Base-by-base conservation (phyloP, 2,888 invertebrate genomes). In the Clanis bilineata region DNA sequence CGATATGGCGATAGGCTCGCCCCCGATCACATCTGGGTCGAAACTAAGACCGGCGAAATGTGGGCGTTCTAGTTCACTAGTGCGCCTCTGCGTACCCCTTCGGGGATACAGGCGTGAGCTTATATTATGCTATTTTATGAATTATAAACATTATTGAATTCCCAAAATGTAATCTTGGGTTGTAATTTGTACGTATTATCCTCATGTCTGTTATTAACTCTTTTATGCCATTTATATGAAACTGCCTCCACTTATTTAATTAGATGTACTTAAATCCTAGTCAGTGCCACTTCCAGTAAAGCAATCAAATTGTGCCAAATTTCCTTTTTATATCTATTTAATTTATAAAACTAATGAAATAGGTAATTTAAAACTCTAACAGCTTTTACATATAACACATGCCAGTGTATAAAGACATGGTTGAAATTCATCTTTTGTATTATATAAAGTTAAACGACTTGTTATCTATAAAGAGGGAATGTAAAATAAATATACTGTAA, bases 261-360 rank as follows among this genome's bases (percentile, higher is more conserved):
- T 62, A 61, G 54, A 61, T 62, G 62, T 57, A 58, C 63, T 57
- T 45, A 51, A 51, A 65, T 54, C 63, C 75, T 75, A 75, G 75
- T 75, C 74, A 75, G 62, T 65, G 69, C 64, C 59, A 64, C 62
- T 67, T 73, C 62, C 61, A 65, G 57, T 57, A 64, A 51, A 39
- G 47, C 58, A 38, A 64, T 60, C 55, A 66, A 67, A 23, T 61
- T 62, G 70, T 73, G 73, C 73, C 73, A 73, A 73, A 73, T 64
- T 57, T 23, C 62, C 63, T 58, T 63, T 60, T 57, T 63, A 58
- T 23, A 41, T 55, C 2, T n/a, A 23, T n/a, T 39, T 38, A 38
- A 56, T 56, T 38, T 38, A 21, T 56, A 36, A 56, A 15, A n/a
- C 1, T 38, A 15, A 12, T 25, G 23, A n/a, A 47, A n/a, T 47